Evolutionary conservation across 1,140 invertebrate species (phyloP).

Genomic region (Zaprionus inermis): DNA sequence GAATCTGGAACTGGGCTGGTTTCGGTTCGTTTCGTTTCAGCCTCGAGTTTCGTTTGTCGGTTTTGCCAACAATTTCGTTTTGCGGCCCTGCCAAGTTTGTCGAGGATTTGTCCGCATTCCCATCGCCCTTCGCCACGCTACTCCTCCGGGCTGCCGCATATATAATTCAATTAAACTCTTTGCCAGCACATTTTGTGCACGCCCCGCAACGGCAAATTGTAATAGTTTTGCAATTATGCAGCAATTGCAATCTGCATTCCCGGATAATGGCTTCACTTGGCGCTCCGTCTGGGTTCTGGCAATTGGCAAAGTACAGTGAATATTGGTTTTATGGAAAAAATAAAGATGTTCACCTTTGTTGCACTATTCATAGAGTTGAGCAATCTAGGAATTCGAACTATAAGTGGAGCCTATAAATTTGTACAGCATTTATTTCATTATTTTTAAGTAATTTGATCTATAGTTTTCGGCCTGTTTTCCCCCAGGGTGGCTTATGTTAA

Average conservation of each 20-base stretch:
- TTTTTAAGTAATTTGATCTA: too few relatives aligned
- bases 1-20: neutral
- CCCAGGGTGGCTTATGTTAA: too few relatives aligned
- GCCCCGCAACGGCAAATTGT: slow-evolving; percentile 64
- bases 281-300: slow-evolving; percentile 4
- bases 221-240: slow-evolving; percentile 76
- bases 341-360: too few relatives aligned
- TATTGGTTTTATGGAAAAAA: neutral
- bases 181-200: slow-evolving; percentile 45
- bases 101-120: slow-evolving; percentile 30
- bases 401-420: too few relatives aligned
- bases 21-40: neutral
- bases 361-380: too few relatives aligned
- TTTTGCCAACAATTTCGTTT: slow-evolving; percentile 65
- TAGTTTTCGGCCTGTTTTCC: too few relatives aligned
- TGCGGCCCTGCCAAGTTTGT: slow-evolving; percentile 51
- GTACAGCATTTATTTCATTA: too few relatives aligned
- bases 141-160: slow-evolving; percentile 27
- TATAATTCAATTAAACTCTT: slow-evolving; percentile 77
- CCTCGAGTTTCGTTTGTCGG: slow-evolving; percentile 21
- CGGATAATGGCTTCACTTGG: slow-evolving; percentile 33
- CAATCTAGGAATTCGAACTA: too few relatives aligned
- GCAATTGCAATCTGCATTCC: slow-evolving; percentile 40
- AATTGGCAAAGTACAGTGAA: slow-evolving; percentile 11
- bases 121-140: neutral